Evolutionary conservation across 2,113 vertebrate genomes (phyloP), one percentile per base, ranked within the genome.

Genomic region (Cyprinodon variegatus): DNA sequence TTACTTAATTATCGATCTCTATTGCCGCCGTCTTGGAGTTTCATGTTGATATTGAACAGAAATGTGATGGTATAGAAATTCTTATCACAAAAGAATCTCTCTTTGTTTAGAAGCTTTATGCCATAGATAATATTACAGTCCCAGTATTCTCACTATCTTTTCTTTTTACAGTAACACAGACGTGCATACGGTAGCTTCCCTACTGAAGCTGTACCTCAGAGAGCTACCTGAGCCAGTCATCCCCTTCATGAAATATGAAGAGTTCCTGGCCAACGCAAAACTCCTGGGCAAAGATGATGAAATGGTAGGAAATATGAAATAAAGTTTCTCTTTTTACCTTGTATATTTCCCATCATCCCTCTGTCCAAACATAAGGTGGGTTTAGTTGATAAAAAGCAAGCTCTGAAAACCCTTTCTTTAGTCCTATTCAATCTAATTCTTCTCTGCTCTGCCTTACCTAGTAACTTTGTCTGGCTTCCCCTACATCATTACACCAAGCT

Each of bases 141-240:
- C 7, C 36, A 29, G 41, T 39, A 57, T 64, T 72, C 0, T 59
- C 13, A 14, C 14, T 46, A 57, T 70, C 39, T 74, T 29, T 4
- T 72, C 5, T 0, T 88, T 92, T 72, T 29, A 45, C 94, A 99
- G 98, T 92, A 97, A 93, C 86, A 99, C 98, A 1, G 98, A 99
- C 8, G 97, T 99, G 39, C 98, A 99, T 79, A 99, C 98, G 0
- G 98, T 99, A 39, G 97, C 98, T 0, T 99, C 98, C 0, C 94
- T 99, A 43, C 94, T 99, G 63, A 99, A 99, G 91, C 93, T 99
- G 63, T 99, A 98, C 82, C 95, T 99, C 29, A 93, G 97, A 81
- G 98, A 99, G 40, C 96, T 99, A 38, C 98, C 98, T 0, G 97
- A 99, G 75, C 98, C 98, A 0, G 97, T 99, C 14, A 91, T 99